phyloP scores from a whole-genome alignment of 2,797 vertebrate species.

The Spinibarbus caldwelli region DNA sequence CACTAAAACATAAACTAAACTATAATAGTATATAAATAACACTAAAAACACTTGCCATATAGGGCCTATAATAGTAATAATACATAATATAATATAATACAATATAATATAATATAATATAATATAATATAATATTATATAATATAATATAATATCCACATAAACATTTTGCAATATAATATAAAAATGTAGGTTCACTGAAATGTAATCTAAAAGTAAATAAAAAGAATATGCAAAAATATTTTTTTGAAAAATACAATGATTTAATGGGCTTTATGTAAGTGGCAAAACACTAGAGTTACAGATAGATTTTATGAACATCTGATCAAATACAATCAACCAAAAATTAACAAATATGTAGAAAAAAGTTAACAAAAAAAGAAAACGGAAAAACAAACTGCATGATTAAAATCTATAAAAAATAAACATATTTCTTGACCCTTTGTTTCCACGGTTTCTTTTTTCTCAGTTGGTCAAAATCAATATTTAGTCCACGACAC shows the following conservation, averaged over 20 bases:
- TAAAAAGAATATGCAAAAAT: background rate
- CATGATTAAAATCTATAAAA: slow-evolving; percentile 28
- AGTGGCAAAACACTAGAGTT: slow-evolving; percentile 11
- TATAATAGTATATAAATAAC: background rate
- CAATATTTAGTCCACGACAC: slow-evolving; percentile 42
- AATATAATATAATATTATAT: background rate
- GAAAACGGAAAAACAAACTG: background rate
- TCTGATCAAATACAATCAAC: slow-evolving; percentile 17
- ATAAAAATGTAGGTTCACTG: background rate
- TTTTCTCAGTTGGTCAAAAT: slow-evolving; percentile 21
- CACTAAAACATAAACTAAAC: too few relatives aligned
- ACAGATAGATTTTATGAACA: slow-evolving; percentile 21
- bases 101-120: too few relatives aligned
- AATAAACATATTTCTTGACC: background rate
- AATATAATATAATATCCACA: background rate
- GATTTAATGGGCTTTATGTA: slow-evolving; percentile 27
- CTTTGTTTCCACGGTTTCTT: background rate
- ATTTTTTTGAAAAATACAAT: background rate
- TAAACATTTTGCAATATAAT: background rate
- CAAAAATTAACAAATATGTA: slow-evolving; percentile 18
- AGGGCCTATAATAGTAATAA: background rate
- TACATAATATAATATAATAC: too few relatives aligned
- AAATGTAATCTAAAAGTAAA: background rate
- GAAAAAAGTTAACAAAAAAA: background rate
- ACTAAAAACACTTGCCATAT: background rate